phyloP scores from a whole-genome alignment of 2,888 invertebrate species.

The Cantharis lateralis region DNA sequence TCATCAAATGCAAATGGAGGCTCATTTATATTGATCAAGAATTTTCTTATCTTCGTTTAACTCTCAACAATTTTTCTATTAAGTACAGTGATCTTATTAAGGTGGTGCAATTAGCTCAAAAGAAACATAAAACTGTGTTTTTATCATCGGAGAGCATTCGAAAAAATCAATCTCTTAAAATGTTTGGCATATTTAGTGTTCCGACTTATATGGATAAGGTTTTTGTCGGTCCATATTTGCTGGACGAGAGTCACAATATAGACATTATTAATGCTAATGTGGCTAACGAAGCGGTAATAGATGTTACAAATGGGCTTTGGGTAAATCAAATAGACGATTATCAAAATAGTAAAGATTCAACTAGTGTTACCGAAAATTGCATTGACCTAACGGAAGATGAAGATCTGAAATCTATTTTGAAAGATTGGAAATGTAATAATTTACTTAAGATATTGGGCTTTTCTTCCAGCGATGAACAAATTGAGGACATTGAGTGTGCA shows the following conservation, averaged over 20 bases:
- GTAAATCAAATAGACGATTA: constrained; percentile 34
- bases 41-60: constrained; percentile 61
- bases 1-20: constrained; percentile 59
- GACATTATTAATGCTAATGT: constrained; percentile 41
- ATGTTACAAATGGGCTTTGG: constrained; percentile 44
- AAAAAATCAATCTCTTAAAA: constrained; percentile 37
- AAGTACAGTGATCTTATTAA: constrained; percentile 59
- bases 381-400: not conserved
- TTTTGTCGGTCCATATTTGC: constrained; percentile 53
- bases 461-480: not conserved
- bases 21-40: constrained; percentile 61
- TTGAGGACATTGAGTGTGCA: not conserved
- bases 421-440: not conserved
- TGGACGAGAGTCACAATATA: constrained; percentile 43
- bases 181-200: constrained; percentile 51
- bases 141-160: constrained; percentile 43
- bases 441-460: not conserved
- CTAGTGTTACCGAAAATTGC: not conserved
- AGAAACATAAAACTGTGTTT: constrained; percentile 58
- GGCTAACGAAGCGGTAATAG: not conserved
- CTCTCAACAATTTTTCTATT: constrained; percentile 59
- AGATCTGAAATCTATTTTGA: not conserved
- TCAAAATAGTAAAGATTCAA: not conserved
- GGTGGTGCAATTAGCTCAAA: constrained; percentile 58
- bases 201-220: constrained; percentile 45